Evolutionary conservation across 2,797 vertebrate genomes (phyloP).

Genomic region (Chrysolophus pictus): DNA sequence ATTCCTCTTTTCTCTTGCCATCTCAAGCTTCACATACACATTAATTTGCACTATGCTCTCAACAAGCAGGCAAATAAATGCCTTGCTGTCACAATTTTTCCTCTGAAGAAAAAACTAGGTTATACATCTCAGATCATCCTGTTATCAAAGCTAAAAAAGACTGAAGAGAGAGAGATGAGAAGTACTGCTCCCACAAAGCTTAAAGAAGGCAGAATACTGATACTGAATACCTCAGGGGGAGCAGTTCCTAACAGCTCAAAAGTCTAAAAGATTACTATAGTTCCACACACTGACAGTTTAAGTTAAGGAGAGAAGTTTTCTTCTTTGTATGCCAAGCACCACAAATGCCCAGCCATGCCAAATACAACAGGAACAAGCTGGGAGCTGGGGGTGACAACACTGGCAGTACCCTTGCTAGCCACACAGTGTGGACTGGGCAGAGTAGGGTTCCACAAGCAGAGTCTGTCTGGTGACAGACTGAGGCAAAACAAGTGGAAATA

Average conservation of each 20-base stretch:
- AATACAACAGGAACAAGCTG: not conserved
- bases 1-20: slow-evolving; percentile 65
- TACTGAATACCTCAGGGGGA: not conserved
- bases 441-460: not conserved
- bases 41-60: slow-evolving; percentile 19
- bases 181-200: not conserved
- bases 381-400: not conserved
- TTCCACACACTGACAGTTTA: not conserved
- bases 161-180: not conserved
- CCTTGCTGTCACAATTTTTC: slow-evolving; percentile 9
- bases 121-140: not conserved
- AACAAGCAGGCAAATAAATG: not conserved
- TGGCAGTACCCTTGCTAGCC: not conserved
- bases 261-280: not conserved
- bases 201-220: not conserved
- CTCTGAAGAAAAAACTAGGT: slow-evolving; percentile 34
- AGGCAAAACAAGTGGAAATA: not conserved
- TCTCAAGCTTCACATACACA: slow-evolving; percentile 31
- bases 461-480: not conserved
- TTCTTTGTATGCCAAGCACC: not conserved
- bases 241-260: not conserved
- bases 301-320: not conserved
- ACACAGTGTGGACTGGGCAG: fast-evolving
- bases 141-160: slow-evolving; percentile 8
- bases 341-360: not conserved